Evolutionary conservation across 2,113 vertebrate genomes (phyloP).

Genomic region (Oncorhynchus keta): DNA sequence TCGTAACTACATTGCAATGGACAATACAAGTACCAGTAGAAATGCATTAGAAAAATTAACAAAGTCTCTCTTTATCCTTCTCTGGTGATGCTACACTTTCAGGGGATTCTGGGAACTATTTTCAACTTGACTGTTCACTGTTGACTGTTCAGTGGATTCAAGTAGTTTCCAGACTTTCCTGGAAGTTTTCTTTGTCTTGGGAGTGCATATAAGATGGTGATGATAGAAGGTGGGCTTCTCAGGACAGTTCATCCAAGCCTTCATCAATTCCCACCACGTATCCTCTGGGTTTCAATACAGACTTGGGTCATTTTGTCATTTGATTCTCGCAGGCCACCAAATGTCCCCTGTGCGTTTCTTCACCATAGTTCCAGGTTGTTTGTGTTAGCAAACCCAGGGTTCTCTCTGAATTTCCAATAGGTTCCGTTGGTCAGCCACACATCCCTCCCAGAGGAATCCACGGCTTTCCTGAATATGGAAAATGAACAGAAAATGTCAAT

Average conservation of each 20-base stretch:
- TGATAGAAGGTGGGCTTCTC: neutral
- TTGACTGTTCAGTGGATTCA: neutral
- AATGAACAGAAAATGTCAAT: no score
- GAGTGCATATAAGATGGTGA: neutral
- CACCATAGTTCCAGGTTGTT: conserved; percentile 88
- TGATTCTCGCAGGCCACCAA: neutral
- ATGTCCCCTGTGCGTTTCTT: neutral
- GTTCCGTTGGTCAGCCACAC: conserved; percentile 84
- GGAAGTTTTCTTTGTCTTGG: conserved; percentile 49
- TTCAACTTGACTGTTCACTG: neutral
- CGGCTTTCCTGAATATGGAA: conserved; percentile 65
- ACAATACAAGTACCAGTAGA: conserved; percentile 12
- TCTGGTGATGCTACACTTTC: neutral
- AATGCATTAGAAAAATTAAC: neutral
- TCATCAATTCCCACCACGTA: conserved; percentile 5
- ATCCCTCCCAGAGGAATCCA: conserved; percentile 79
- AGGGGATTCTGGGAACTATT: neutral
- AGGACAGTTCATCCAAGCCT: conserved; percentile 57
- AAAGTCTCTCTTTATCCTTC: neutral
- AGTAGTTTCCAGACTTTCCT: neutral
- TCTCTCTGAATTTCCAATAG: conserved; percentile 85
- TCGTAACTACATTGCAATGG: neutral
- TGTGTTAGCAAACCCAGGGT: conserved; percentile 81
- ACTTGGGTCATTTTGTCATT: neutral
- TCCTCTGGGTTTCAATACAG: neutral